A percentile compares a stretch with the other conserved stretches of the same genome.
Evolutionary conservation across 2,888 invertebrate genomes (phyloP).

Genomic region (Ligdia adustata): DNA sequence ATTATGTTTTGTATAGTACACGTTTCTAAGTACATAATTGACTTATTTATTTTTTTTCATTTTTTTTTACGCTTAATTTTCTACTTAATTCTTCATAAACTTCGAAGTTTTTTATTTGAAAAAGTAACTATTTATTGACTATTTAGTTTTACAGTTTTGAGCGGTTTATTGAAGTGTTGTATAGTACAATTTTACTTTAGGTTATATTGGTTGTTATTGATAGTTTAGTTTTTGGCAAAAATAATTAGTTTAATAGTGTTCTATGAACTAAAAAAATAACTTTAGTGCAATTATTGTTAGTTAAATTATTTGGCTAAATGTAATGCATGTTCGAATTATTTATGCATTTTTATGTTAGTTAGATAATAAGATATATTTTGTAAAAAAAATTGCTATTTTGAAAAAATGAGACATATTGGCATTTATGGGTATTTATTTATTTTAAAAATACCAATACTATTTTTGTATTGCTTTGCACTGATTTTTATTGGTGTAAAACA

Average conservation of each 20-base stretch:
- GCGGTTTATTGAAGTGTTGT: conserved; percentile 19
- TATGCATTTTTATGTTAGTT: neutral
- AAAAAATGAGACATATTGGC: neutral
- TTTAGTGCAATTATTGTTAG: conserved; percentile 30
- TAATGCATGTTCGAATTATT: neutral
- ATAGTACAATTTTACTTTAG: conserved; percentile 36
- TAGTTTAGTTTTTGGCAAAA: conserved; percentile 7
- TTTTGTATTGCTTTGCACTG: no score
- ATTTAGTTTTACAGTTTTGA: conserved; percentile 36
- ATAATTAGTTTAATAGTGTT: conserved; percentile 5
- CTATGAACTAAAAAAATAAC: conserved; percentile 27
- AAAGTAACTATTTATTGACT: conserved; percentile 34
- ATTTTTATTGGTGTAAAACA: no score
- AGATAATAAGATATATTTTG: no score
- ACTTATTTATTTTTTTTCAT: neutral
- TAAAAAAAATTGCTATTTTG: neutral
- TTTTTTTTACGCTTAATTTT: conserved; percentile 16
- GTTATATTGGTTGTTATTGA: conserved; percentile 9
- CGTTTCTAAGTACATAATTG: conserved; percentile 1
- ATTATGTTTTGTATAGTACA: neutral
- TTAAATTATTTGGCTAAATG: neutral
- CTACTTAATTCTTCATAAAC: conserved; percentile 28
- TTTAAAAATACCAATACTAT: no score
- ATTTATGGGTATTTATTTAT: no score
- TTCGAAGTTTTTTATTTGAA: conserved; percentile 15